A percentile compares a stretch with the other conserved stretches of the same genome.
phyloP scores from a whole-genome alignment of 2,888 invertebrate species.

The Drosophila putrida region DNA sequence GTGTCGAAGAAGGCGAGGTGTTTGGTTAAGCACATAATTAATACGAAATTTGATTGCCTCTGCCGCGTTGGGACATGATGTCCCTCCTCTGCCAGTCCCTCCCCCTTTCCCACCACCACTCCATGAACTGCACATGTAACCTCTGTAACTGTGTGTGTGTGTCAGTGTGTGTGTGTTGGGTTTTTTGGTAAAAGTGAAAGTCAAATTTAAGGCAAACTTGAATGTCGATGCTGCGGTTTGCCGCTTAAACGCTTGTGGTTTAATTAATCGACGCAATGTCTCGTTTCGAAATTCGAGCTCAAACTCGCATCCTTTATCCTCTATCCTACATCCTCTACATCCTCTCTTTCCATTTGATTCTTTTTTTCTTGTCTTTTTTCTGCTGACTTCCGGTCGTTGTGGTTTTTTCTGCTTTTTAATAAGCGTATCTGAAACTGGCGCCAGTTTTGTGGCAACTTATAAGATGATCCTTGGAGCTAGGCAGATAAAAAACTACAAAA shows the following conservation, averaged over 20 bases:
- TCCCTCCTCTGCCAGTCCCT: neutral
- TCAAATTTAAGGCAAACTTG: conserved; percentile 74
- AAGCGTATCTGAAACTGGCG: conserved; percentile 44
- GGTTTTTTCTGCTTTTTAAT: conserved; percentile 53
- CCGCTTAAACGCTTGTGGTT: conserved; percentile 77
- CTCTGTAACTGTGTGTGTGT: neutral
- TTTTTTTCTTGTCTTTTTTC: conserved; percentile 15
- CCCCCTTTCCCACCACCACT: conserved; percentile 6
- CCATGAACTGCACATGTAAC: neutral
- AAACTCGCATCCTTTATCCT: neutral
- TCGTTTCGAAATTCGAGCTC: conserved; percentile 10
- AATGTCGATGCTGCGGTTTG: conserved; percentile 59
- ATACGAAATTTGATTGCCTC: conserved; percentile 79
- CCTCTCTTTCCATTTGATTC: too few relatives aligned
- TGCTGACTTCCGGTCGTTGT: conserved; percentile 55
- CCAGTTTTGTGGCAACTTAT: conserved; percentile 14
- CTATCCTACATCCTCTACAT: neutral
- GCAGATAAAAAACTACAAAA: conserved; percentile 45
- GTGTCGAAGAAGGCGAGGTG: conserved; percentile 54
- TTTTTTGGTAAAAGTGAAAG: conserved; percentile 55
- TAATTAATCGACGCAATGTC: conserved; percentile 74
- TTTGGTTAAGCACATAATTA: conserved; percentile 79
- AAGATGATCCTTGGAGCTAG: conserved; percentile 1
- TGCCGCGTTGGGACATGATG: conserved; percentile 65
- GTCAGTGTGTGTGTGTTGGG: conserved; percentile 8